Evolutionary conservation across 2,888 invertebrate species (phyloP), one percentile per base, ranked within the genome.

Genomic region (Eupithecia centaureata): DNA sequence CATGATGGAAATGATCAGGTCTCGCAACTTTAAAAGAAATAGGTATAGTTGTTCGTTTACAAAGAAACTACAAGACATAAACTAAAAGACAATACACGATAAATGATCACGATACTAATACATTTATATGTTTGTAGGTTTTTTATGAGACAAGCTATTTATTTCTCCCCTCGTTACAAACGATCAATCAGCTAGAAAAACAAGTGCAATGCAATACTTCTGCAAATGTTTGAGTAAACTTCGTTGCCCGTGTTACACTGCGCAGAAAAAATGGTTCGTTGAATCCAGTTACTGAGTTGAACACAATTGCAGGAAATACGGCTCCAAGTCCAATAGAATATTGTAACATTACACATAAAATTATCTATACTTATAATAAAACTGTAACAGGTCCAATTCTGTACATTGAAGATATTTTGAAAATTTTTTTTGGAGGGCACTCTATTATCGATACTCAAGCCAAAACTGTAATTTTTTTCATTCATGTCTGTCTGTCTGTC

Each of bases 201-300:
- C 54, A 63, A 66, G 54, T 63, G 64, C 64, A 63, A 38, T 18
- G 51, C 59, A 65, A 65, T 66, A 66, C 56, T 60, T 54, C 8
- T 62, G 63, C 60, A 38, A 68, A 58, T 65, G 63, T 63, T 38
- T 61, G 35, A 65, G 54, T 42, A 63, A 66, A 66, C 51, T 69
- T 63, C 32, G 47, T 15, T 18, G 30, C 54, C 56, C 65, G 51
- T 61, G 64, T 63, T 66, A 69, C 60, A 30, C 47, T 32, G 66
- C 32, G 65, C 69, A 65, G 69, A 65, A 69, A 65, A 65, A 69
- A 65, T 61, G 69, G 69, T 69, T 69, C 69, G 63, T 69, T 69
- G 52, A 63, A 62, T 69, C 65, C 56, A 32, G 58, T 65, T 68
- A 65, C 61, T 64, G 61, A 59, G 61, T 54, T 59, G 33, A 58